Percentiles rank a stretch among this genome's conserved stretches.
Evolutionary conservation across 1,140 invertebrate species (phyloP).

Genomic region (Arctopsyche grandis): DNA sequence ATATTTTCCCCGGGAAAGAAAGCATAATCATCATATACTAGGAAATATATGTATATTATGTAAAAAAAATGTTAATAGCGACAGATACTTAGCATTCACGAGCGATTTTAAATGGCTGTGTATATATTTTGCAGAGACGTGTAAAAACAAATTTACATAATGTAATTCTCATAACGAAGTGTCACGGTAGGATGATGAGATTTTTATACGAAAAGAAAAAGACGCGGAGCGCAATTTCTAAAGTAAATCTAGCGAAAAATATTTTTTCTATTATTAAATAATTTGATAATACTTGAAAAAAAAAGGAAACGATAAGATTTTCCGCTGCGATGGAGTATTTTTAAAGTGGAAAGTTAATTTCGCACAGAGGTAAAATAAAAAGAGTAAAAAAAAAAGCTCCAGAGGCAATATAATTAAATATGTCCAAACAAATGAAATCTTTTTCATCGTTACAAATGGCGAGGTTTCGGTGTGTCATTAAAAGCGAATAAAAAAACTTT

Average conservation of each 20-base stretch:
- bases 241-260: too few species aligned
- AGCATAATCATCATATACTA: background rate
- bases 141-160: conserved; percentile 21
- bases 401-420: conserved; percentile 52
- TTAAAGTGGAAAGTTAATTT: conserved; percentile 1
- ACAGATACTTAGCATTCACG: conserved; percentile 19
- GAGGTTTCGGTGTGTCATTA: conserved; percentile 53
- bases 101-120: conserved; percentile 8
- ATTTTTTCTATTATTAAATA: too few species aligned
- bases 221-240: too few species aligned
- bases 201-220: background rate
- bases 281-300: too few species aligned
- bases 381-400: conserved; percentile 25
- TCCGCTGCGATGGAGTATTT: background rate
- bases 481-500: conserved; percentile 53
- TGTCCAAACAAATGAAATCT: conserved; percentile 54
- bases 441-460: conserved; percentile 48
- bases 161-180: conserved; percentile 5
- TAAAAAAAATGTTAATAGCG: background rate
- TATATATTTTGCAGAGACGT: background rate
- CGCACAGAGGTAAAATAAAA: background rate
- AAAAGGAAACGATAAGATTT: too few species aligned
- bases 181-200: background rate
- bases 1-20: background rate
- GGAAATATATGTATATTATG: background rate